Conservation (phyloP, 1,140 invertebrate species). For the Plodia interpunctella region DNA sequence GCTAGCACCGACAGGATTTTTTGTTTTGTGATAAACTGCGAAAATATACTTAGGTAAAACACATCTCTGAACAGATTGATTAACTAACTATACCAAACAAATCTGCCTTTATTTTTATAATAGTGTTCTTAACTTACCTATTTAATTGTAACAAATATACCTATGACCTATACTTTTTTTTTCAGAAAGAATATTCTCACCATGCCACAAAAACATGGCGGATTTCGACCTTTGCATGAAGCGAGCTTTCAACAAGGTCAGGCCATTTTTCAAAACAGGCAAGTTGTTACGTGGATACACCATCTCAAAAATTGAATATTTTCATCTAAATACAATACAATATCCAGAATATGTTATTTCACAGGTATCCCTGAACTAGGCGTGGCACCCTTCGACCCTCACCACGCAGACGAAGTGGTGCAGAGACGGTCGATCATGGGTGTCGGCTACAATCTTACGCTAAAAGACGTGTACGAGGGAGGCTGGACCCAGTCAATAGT, state of each 20-base stretch:
- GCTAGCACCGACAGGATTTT: too few relatives aligned
- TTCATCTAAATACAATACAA: too few relatives aligned
- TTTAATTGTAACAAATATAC: not conserved
- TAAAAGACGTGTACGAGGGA: constrained; percentile 84
- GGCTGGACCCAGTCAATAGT: constrained; percentile 87
- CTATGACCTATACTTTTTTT: constrained; percentile 14
- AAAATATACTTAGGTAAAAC: too few relatives aligned
- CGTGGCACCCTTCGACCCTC: constrained; percentile 87
- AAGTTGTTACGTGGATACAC: constrained; percentile 19
- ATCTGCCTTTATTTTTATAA: too few relatives aligned
- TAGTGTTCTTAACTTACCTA: too few relatives aligned
- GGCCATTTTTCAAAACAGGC: constrained; percentile 85
- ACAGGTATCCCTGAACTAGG: constrained; percentile 84
- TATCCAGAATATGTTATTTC: constrained; percentile 20
- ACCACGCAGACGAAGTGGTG: constrained; percentile 82
- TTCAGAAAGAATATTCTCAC: constrained; percentile 62
- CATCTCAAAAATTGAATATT: too few relatives aligned
- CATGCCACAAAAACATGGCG: constrained; percentile 78
- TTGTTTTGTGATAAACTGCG: too few relatives aligned
- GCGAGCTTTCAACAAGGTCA: constrained; percentile 83
- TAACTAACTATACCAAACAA: too few relatives aligned
- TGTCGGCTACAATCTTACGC: constrained; percentile 83
- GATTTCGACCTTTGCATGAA: constrained; percentile 86
- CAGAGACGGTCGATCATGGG: constrained; percentile 79
- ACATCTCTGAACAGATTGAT: too few relatives aligned